A percentile compares a stretch with the other conserved stretches of the same genome.
Conservation (phyloP, 1,140 invertebrate species). For the Heliconius nattereri region DNA sequence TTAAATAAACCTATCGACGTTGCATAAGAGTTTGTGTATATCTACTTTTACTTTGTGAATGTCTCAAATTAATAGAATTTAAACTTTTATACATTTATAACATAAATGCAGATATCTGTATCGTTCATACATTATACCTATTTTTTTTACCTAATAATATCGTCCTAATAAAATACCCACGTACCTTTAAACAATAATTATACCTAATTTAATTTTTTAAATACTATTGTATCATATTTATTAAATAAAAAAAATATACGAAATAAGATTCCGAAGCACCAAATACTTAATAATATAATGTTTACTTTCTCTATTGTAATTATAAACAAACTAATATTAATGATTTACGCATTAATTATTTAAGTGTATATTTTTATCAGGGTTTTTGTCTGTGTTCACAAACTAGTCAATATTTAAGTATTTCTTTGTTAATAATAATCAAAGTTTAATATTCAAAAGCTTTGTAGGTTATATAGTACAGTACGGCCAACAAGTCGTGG, state of each 20-base stretch:
- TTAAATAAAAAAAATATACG: neutral
- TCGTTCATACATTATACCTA: too few relatives aligned
- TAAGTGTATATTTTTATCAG: conserved; percentile 53
- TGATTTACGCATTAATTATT: conserved; percentile 6
- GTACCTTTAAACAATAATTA: too few relatives aligned
- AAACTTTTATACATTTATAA: conserved; percentile 18
- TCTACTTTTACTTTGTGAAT: conserved; percentile 14
- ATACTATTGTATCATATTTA: neutral
- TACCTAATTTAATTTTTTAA: neutral
- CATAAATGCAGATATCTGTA: neutral
- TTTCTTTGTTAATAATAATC: conserved; percentile 36
- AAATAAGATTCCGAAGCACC: conserved; percentile 20
- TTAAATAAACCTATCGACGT: neutral
- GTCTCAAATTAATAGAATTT: conserved; percentile 4
- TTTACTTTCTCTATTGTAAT: conserved; percentile 5
- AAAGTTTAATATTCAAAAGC: conserved; percentile 29
- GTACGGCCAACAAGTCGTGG: too few relatives aligned
- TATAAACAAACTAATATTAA: conserved; percentile 6
- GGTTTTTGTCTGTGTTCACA: conserved; percentile 65
- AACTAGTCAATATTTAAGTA: conserved; percentile 49
- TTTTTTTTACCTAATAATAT: too few relatives aligned
- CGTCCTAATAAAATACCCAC: too few relatives aligned
- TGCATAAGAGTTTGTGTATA: neutral
- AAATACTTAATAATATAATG: conserved; percentile 16
- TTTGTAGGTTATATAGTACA: conserved; percentile 28